Conservation (phyloP, 1,140 invertebrate species). For the Babylonia areolata region DNA sequence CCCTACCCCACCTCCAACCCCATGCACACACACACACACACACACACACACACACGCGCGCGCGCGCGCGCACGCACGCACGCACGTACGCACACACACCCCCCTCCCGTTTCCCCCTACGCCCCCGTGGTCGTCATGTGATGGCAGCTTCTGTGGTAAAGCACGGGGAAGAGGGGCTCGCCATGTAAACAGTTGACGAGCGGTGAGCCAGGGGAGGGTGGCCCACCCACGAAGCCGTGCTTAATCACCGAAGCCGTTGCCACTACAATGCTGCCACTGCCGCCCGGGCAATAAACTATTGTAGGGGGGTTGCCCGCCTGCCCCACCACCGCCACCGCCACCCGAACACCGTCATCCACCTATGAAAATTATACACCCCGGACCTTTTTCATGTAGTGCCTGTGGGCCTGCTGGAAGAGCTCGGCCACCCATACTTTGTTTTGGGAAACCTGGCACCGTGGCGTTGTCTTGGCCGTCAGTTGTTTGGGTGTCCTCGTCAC, state of each 20-base stretch:
- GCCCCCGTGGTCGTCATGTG: background rate
- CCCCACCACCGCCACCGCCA: no score
- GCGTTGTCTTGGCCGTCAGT: background rate
- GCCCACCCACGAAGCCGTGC: slow-evolving; percentile 9
- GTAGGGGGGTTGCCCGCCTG: background rate
- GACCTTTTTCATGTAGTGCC: background rate
- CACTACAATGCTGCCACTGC: slow-evolving; percentile 11
- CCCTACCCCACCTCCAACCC: background rate
- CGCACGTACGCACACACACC: background rate
- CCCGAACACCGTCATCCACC: background rate
- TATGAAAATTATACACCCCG: background rate
- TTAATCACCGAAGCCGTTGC: slow-evolving; percentile 5
- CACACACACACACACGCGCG: background rate
- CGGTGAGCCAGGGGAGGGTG: background rate
- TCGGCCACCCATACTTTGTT: background rate
- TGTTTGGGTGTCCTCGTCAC: no score
- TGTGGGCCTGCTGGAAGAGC: no score
- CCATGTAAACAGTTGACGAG: background rate
- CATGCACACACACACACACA: no score
- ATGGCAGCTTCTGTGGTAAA: background rate
- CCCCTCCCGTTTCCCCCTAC: background rate
- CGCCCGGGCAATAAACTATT: background rate
- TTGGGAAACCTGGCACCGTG: background rate
- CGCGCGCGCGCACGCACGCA: background rate
- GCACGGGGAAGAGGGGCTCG: background rate